Evolutionary conservation across 2,113 vertebrate species (phyloP).

Genomic region (Chloroceryle aenea): DNA sequence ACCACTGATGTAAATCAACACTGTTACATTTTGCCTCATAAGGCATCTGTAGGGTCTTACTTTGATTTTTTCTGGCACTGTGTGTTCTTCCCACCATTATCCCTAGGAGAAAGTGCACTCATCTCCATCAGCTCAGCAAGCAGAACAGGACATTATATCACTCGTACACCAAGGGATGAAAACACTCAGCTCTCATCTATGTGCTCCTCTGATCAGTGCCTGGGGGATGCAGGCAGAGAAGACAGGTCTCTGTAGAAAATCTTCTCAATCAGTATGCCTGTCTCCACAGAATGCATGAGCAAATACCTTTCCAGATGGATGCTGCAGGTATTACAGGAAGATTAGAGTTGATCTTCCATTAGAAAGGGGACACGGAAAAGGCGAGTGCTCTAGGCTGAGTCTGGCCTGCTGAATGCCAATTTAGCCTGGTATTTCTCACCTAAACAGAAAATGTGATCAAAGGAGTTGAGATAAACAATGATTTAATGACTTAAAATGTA

Average conservation of each 20-base stretch:
- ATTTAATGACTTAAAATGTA: neutral
- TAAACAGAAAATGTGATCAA: neutral
- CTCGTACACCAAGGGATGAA: neutral
- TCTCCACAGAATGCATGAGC: neutral
- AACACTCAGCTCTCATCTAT: neutral
- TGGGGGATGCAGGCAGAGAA: neutral
- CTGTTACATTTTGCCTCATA: neutral
- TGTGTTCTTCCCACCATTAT: neutral
- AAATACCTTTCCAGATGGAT: neutral
- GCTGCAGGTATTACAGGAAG: neutral
- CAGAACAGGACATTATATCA: neutral
- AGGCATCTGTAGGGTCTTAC: neutral
- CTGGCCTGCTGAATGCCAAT: neutral
- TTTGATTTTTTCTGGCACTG: neutral
- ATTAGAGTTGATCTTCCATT: neutral
- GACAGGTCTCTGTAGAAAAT: neutral
- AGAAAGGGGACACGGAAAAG: neutral
- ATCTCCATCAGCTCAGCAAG: conserved; percentile 13
- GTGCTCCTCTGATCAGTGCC: neutral
- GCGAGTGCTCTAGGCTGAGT: neutral
- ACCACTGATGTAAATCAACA: neutral
- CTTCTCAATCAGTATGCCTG: neutral
- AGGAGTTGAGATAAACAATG: neutral
- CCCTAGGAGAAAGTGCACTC: neutral
- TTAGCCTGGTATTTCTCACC: neutral